A percentile compares a stretch with the other conserved stretches of the same genome.
Conservation (phyloP, 2,113 vertebrate species). For the human region GRCh38 chr7:118174001-118174500, state of each 20-base stretch:
- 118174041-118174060: neutral
- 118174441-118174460: neutral
- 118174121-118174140: neutral
- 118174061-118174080: neutral
- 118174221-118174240: neutral
- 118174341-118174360: conserved; percentile 16
- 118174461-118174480: neutral
- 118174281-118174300: conserved; percentile 26
- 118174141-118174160: neutral
- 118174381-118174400: neutral
- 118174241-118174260: neutral
- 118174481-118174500: neutral
- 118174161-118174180: neutral
- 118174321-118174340: neutral
- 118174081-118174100: neutral
- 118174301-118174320: conserved; percentile 24
- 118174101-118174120: neutral
- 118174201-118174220: neutral
- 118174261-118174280: neutral
- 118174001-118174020: neutral
- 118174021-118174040: neutral
- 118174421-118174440: neutral
- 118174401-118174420: neutral
- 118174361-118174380: neutral
- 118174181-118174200: conserved; percentile 3